Evolutionary conservation across 2,113 vertebrate species (phyloP).

Genomic region (Gambusia holbrooki): DNA sequence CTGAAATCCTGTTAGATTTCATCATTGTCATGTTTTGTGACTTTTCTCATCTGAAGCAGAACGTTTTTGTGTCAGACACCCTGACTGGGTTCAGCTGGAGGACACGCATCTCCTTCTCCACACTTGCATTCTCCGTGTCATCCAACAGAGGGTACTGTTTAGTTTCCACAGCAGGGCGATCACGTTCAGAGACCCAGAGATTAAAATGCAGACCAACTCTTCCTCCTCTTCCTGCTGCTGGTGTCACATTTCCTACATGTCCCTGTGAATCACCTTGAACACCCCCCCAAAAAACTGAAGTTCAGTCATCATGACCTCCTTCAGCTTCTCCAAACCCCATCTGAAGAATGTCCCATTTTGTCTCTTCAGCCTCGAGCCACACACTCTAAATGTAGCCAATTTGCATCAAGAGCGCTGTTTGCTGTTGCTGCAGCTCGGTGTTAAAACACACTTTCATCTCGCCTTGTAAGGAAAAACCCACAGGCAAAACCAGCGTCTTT

Average conservation of each 20-base stretch:
- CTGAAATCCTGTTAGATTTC: no score
- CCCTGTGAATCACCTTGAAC: slow-evolving; percentile 5
- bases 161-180: slow-evolving; percentile 61
- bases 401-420: slow-evolving; percentile 8
- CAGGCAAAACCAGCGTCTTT: slow-evolving; percentile 16
- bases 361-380: background rate
- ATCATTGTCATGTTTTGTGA: no score
- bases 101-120: slow-evolving; percentile 16
- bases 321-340: slow-evolving; percentile 5
- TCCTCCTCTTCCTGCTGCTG: slow-evolving; percentile 37
- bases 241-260: slow-evolving; percentile 32
- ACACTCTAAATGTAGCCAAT: background rate
- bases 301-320: slow-evolving; percentile 21
- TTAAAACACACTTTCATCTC: background rate
- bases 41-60: background rate
- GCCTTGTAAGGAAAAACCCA: slow-evolving; percentile 9
- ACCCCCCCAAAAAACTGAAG: slow-evolving; percentile 11
- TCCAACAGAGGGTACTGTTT: slow-evolving; percentile 82
- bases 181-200: slow-evolving; percentile 35
- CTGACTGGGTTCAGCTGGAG: background rate
- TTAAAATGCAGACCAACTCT: slow-evolving; percentile 45
- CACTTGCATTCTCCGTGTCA: slow-evolving; percentile 55
- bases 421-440: background rate
- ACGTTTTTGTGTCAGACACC: background rate
- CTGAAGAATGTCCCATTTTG: background rate